These are phyloP conservation scores for Aptenodytes forsteri DNA, from an alignment of 2,113 vertebrate species.

Conservation along the genomic window DNA sequence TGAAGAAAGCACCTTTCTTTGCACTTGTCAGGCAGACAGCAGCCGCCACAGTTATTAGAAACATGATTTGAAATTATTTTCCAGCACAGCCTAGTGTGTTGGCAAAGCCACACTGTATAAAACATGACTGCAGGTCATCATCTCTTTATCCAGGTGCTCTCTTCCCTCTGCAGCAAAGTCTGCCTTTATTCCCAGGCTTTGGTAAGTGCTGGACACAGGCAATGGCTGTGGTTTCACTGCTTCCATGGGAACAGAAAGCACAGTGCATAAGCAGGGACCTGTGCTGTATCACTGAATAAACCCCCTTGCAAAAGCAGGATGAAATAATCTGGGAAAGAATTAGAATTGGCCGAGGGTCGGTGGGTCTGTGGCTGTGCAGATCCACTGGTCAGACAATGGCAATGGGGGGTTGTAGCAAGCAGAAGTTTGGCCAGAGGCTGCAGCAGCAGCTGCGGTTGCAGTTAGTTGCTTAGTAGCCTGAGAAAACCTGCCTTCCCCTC, in stretches of 20 bases:
- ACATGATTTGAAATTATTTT: not conserved
- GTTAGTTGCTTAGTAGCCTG: not conserved
- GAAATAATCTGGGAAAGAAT: not conserved
- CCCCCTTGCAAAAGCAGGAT: not conserved
- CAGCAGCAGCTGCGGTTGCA: not conserved
- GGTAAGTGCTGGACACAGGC: not conserved
- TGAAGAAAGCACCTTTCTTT: not conserved
- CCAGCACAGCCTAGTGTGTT: not conserved
- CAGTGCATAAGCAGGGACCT: not conserved
- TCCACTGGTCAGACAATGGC: not conserved
- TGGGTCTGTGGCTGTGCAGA: not conserved
- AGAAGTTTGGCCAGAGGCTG: not conserved
- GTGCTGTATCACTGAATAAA: not conserved
- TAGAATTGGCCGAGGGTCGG: not conserved
- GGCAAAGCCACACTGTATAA: not conserved
- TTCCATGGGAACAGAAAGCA: slow-evolving; percentile 32
- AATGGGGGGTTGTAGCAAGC: not conserved
- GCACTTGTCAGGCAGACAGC: not conserved
- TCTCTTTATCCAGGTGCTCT: not conserved
- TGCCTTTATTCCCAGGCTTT: not conserved
- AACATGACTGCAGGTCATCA: not conserved
- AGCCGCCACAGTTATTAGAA: not conserved
- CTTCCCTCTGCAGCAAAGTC: not conserved
- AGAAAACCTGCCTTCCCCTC: not conserved
- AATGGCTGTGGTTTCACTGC: not conserved